Conservation (phyloP, 2,888 invertebrate genomes). For the Candidula unifasciata region DNA sequence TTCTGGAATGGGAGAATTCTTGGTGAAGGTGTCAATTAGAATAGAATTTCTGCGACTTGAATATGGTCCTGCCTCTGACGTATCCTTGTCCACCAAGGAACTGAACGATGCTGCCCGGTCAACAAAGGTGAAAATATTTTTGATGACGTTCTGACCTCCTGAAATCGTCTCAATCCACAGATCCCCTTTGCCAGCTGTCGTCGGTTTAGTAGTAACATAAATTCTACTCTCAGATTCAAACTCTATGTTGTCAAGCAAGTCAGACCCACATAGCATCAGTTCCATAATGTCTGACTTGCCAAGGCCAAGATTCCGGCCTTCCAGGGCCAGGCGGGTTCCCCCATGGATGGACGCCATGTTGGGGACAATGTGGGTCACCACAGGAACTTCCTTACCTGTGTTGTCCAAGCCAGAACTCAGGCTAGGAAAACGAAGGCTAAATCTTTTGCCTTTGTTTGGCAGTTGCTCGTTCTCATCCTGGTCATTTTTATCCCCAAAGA, state of each 20-base stretch:
- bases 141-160: constrained; percentile 71
- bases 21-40: constrained; percentile 31
- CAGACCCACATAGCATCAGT: constrained; percentile 72
- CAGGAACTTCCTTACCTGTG: constrained; percentile 62
- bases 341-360: constrained; percentile 68
- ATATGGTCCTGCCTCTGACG: constrained; percentile 35
- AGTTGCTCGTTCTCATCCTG: constrained; percentile 38
- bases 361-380: constrained; percentile 70
- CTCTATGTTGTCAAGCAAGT: constrained; percentile 73
- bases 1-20: constrained; percentile 36
- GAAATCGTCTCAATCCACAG: constrained; percentile 74
- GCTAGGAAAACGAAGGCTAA: constrained; percentile 52
- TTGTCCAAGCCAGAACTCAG: constrained; percentile 64
- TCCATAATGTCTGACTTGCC: constrained; percentile 73
- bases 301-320: constrained; percentile 73
- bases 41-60: constrained; percentile 47
- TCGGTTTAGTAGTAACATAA: constrained; percentile 72
- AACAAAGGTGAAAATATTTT: constrained; percentile 67
- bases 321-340: constrained; percentile 70
- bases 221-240: constrained; percentile 71
- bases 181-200: constrained; percentile 69
- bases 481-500: constrained; percentile 59
- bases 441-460: constrained; percentile 29
- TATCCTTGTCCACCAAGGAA: constrained; percentile 38
- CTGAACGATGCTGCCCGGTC: constrained; percentile 55